Evolutionary conservation across 37 sponge, comb jelly and placozoan species (phyloP), one percentile per base, ranked within the genome.

Genomic region (Eunapius fragilis): DNA sequence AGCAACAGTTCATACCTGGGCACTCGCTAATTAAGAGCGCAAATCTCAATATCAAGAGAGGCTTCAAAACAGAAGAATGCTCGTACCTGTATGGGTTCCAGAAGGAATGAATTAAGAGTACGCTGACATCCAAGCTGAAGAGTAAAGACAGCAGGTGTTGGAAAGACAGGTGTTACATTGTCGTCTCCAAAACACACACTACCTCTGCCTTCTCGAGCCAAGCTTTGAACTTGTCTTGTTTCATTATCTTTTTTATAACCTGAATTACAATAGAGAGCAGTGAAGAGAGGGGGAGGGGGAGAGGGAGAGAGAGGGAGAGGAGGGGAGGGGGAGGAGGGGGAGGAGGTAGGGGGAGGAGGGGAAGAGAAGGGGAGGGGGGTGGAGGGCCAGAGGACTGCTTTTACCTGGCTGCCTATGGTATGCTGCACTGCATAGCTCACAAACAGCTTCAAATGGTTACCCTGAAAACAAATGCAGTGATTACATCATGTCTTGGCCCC

Each of bases 1-100:
- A 95, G 83, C 22, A 95, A 86, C 25, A 95, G 24, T 48, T 87
- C 86, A 37, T 95, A 95, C 50, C 96, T 80, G n/a, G 91, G 87
- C 5, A 92, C 84, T 69, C 96, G 58, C 88, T 93, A 84, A 0
- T 83, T 6, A 31, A 74, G 24, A 31, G 84, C 27, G 27, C 30
- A 69, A 82, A 80, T 38, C 58, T n/a, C 37, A 17, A 28, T 9
- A 6, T 10, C 36, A 12, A 32, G 28, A 71, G 38, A 0, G 25
- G 22, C 3, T 25, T 2, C 3, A 68, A 23, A 36, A 37, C 13
- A 71, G 45, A 32, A 72, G 19, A 27, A 82, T 32, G 33, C 23
- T 6, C 85, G 0, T 47, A 85, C 87, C 82, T 93, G 94, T 31
- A 93, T 90, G 38, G 94, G 94, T 34, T 87, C 88, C 50, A 93